Base-by-base conservation (phyloP, 2,113 vertebrate genomes). In the Aepyceros melampus region DNA sequence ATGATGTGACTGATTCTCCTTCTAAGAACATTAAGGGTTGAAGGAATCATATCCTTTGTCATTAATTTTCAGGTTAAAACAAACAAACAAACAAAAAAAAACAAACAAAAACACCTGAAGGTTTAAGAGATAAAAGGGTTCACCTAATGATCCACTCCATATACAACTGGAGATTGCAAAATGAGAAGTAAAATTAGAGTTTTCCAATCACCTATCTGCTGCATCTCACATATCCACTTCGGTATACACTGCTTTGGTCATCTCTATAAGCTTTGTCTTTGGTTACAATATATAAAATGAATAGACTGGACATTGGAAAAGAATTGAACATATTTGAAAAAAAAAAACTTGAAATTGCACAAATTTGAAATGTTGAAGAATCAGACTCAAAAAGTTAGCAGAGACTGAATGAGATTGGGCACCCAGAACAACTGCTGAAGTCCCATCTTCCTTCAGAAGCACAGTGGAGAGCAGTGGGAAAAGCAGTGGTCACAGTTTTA, bases 401-500 rank as follows among this genome's bases (percentile, higher is more conserved):
- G 33, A 14, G 16, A 1, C 6, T 17, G 79, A 85, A 40, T 56
- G 56, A 74, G 31, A 67, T 0, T 71, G 25, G 7, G 2, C 5
- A 40, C 31, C 15, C 14, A 49, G 47, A 91, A 94, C 47, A 88
- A 45, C 3, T 87, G 17, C 21, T 0, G 2, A 51, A 45, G 15
- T 78, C 15, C 29, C 11, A 27, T 27, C 16, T 13, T 45, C 14
- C 45, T 94, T 84, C 51, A 36, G 31, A 31, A 47, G 8, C 53
- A 60, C 6, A 33, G 12, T 0, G 1, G 0, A 94, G 2, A 71
- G 3, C 2, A 17, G 29, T 14, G 29, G 36, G 31, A 71, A 43
- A 14, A 86, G 67, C 33, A 8, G 19, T 19, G 25, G 17, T 4
- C 53, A 49, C 31, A 71, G 6, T 8, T 0, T 74, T 53, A 53